Evolutionary conservation across 2,797 vertebrate genomes (phyloP), one percentile per base, ranked within the genome.

Genomic region (Glyptemys insculpta): DNA sequence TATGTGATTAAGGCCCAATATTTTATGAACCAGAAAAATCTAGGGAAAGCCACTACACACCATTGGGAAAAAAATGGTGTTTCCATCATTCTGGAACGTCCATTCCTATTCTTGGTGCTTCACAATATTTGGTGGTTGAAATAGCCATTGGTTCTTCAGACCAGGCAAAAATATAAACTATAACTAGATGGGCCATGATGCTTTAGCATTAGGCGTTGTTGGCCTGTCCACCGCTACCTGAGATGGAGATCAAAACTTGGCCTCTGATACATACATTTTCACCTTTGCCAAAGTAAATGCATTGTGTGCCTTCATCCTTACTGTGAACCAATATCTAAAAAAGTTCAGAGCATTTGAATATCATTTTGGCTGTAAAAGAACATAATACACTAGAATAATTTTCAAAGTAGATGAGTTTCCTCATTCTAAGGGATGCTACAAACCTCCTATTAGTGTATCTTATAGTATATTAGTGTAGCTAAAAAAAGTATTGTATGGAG

Each of bases 331-430:
- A 23, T 72, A 41, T 72, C 11, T 37, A 96, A 94, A 89, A 79
- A 96, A 94, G 91, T 31, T 82, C 82, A 65, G 50, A 92, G 54
- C 78, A 88, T 93, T 94, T 89, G 94, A 94, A 19, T 96, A 94
- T 72, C 74, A 74, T 89, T 94, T 91, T 78, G 62, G 52, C 31
- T 94, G 59, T 93, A 89, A 97, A 96, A 95, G 87, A 82, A 88
- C 93, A 94, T 88, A 89, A 94, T 95, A 94, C 83, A 93, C 83
- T 86, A 87, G 79, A 97, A 97, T 96, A 95, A 91, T 92, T 96
- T 96, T 95, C 92, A 94, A 95, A 96, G 90, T 95, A 72, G 96
- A 96, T 97, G 94, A 96, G 89, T 90, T 95, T n/a, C 56, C 84
- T 91, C 18, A 10, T 94, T 96, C 91, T 87, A 80, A 78, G 56